These are phyloP conservation scores for Chloroceryle amazona DNA, from an alignment of 2,797 vertebrate genomes.

Conservation along the genomic window DNA sequence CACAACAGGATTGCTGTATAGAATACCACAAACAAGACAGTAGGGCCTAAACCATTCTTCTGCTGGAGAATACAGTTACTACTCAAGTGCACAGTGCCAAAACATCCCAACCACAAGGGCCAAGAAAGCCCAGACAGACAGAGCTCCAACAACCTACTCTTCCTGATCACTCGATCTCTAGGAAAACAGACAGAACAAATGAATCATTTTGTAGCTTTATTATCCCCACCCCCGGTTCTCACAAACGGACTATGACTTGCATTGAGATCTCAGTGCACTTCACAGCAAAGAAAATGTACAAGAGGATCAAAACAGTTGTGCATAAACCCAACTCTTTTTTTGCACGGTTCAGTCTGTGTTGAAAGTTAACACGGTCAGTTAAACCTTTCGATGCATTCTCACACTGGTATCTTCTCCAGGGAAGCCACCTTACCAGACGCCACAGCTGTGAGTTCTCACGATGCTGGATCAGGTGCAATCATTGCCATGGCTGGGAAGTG, in stretches of 20 bases:
- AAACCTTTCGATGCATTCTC: slow-evolving; percentile 65
- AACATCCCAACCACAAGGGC: not conserved
- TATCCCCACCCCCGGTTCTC: slow-evolving; percentile 69
- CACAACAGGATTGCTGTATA: not conserved
- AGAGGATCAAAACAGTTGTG: slow-evolving; percentile 77
- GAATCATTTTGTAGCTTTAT: slow-evolving; percentile 80
- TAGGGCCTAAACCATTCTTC: not conserved
- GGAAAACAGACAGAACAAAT: slow-evolving; percentile 73
- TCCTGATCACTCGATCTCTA: slow-evolving; percentile 28
- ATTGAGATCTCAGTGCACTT: slow-evolving; percentile 92
- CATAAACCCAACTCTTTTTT: slow-evolving; percentile 74
- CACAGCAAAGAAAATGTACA: slow-evolving; percentile 82
- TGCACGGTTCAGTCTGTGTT: slow-evolving; percentile 69
- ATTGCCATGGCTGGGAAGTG: slow-evolving; percentile 55
- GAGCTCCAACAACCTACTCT: not conserved
- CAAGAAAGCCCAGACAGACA: not conserved
- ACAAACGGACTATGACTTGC: slow-evolving; percentile 78
- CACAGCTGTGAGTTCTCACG: slow-evolving; percentile 63
- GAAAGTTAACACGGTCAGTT: slow-evolving; percentile 59
- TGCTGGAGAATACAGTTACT: not conserved
- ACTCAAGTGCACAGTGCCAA: slow-evolving; percentile 15
- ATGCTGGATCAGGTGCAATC: slow-evolving; percentile 63
- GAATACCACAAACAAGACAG: slow-evolving; percentile 20
- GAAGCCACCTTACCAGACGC: slow-evolving; percentile 67
- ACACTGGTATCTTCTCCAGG: slow-evolving; percentile 44